Evolutionary conservation across 1,140 invertebrate genomes (phyloP).

Genomic region (Aphaenogaster rudis): DNA sequence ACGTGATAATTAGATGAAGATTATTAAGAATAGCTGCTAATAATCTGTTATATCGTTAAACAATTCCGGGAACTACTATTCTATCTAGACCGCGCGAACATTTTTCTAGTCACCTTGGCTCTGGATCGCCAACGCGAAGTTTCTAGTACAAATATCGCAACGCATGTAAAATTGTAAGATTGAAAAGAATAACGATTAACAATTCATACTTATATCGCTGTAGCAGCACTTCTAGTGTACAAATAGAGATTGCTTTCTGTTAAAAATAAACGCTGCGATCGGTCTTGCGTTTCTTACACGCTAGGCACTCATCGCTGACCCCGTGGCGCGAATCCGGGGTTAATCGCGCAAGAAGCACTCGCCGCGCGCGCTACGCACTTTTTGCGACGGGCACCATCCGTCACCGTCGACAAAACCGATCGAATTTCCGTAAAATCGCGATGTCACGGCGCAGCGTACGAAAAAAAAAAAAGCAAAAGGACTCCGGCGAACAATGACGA

Average conservation of each 20-base stretch:
- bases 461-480: conserved; percentile 38
- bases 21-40: not conserved
- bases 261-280: not conserved
- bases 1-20: not conserved
- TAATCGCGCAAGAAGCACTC: conserved; percentile 26
- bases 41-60: not conserved
- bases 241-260: not conserved
- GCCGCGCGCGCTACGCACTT: conserved; percentile 21
- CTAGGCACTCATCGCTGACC: not conserved
- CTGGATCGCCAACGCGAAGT: not conserved
- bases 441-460: conserved; percentile 72
- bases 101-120: not conserved
- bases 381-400: conserved; percentile 15
- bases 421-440: conserved; percentile 85
- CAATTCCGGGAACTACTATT: not conserved
- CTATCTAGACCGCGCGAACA: not conserved
- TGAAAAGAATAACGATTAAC: not conserved
- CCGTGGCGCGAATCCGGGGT: not conserved
- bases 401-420: conserved; percentile 79
- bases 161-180: not conserved
- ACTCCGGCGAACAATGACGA: conserved; percentile 71
- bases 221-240: too few relatives aligned
- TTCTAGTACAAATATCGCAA: not conserved
- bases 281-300: not conserved
- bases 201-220: not conserved